Evolutionary conservation across 2,888 invertebrate genomes (phyloP), one percentile per base, ranked within the genome.

Genomic region (Lasius platythorax): DNA sequence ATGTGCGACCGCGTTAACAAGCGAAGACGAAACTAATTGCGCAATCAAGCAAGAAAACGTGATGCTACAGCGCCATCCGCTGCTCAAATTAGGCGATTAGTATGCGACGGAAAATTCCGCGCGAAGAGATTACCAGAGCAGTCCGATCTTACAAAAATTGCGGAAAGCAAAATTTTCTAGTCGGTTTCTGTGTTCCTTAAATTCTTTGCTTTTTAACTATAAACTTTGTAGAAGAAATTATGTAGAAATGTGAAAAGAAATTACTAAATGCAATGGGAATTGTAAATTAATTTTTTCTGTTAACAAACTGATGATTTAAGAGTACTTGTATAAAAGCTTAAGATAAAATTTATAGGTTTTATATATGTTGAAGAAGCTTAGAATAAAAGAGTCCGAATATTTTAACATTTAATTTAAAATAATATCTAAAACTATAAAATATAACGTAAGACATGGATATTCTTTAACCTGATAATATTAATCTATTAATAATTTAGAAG

Each of bases 11-110:
- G 68, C 79, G 79, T 79, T 79, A 79, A 70, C 37, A 50, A 70
- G 70, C 79, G 23, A 56, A 79, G 61, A 70, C 33, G 33, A 79
- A 79, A 70, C 8, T 79, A 79, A 79, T 70, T 79, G 79, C 33
- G 70, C 79, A 70, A 79, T 70, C 70, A 70, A 61, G 70, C 33
- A 70, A 79, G 61, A 78, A 79, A 61, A 68, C 23, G 68, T 56
- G 43, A 70, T 61, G 23, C 61, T 68, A 68, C 61, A 30, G 28
- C 40, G 15, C 12, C 46, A 70, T 61, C 18, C 37, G 61, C 46
- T 43, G 43, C 12, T 79, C 46, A 79, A 79, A 79, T 79, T 79
- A 61, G 70, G 6, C 43, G 58, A 79, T 79, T 79, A 68, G 46
- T 46, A 68, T 79, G 70, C 79, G 23, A 68, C 18, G 28, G 28